phyloP scores from a whole-genome alignment of 2,797 vertebrate genomes.

The Ciconia nigra region DNA sequence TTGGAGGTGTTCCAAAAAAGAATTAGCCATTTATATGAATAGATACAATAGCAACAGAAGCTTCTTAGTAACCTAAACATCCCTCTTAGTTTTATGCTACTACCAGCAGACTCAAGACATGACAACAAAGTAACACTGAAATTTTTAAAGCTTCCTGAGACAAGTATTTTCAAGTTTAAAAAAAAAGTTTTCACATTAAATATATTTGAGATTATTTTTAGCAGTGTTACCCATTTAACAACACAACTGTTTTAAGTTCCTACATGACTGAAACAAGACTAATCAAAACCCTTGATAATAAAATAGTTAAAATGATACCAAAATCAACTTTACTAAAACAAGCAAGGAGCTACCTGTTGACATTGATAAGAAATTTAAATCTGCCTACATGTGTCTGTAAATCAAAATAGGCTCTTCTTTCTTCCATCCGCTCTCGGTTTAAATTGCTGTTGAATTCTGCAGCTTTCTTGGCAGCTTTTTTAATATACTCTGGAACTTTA shows the following conservation, averaged over 20 bases:
- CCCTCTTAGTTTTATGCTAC: neutral
- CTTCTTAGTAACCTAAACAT: neutral
- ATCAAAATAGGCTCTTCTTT: constrained; percentile 97
- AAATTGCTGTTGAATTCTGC: constrained; percentile 98
- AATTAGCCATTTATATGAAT: neutral
- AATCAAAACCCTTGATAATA: neutral
- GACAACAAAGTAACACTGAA: neutral
- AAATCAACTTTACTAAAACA: neutral
- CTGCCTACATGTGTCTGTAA: constrained; percentile 92
- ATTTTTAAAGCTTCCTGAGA: neutral
- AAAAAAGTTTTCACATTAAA: neutral
- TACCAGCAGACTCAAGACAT: neutral
- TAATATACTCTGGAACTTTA: constrained; percentile 98
- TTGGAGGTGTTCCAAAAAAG: neutral
- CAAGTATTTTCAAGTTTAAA: neutral
- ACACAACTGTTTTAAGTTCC: neutral
- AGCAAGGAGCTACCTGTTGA: neutral
- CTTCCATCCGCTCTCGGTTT: constrained; percentile 97
- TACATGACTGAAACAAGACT: neutral
- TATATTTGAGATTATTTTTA: neutral
- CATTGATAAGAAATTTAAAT: neutral
- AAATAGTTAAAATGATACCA: neutral
- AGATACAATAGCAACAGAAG: neutral
- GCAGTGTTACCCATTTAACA: neutral
- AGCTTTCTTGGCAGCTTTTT: constrained; percentile 97